Evolutionary conservation across 2,113 vertebrate genomes (phyloP).

Genomic region (Tringa solitaria): DNA sequence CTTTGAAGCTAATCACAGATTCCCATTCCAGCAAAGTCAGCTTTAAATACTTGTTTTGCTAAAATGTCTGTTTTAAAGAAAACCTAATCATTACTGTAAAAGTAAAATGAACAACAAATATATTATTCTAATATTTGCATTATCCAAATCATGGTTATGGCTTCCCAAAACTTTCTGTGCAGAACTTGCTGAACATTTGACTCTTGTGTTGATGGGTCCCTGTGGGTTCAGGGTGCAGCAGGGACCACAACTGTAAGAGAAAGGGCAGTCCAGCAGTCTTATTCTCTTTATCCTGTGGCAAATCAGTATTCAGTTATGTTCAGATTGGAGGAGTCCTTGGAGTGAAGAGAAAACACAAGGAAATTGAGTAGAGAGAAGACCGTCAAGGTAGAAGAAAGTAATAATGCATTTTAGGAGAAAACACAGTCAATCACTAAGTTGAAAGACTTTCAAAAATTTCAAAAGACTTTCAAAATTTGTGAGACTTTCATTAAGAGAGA

Average conservation of each 20-base stretch:
- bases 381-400: neutral
- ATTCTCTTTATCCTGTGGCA: neutral
- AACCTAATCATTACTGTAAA: neutral
- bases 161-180: neutral
- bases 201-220: neutral
- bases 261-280: neutral
- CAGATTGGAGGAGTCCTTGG: neutral
- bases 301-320: neutral
- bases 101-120: neutral
- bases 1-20: neutral
- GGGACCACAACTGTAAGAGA: neutral
- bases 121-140: neutral
- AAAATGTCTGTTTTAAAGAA: neutral
- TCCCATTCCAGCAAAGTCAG: neutral
- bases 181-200: neutral
- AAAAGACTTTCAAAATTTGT: too few species aligned
- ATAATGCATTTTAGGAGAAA: neutral
- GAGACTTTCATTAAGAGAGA: neutral
- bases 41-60: neutral
- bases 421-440: neutral
- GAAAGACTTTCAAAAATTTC: too few species aligned
- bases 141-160: neutral
- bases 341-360: neutral
- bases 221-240: neutral
- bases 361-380: neutral